Conservation (phyloP, 2,797 vertebrate genomes). For the Vireo griseus region DNA sequence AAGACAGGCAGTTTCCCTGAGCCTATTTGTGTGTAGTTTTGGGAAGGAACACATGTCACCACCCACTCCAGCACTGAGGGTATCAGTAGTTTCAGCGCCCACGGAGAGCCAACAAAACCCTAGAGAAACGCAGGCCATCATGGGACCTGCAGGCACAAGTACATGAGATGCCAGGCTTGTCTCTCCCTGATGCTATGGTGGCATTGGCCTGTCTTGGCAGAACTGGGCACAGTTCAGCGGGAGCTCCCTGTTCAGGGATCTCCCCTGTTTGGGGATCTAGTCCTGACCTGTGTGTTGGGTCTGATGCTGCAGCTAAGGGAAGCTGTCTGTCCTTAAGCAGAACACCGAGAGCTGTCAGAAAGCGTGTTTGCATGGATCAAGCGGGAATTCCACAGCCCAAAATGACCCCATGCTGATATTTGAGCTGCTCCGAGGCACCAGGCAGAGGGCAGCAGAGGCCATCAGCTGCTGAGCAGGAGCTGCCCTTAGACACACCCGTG, state of each 20-base stretch:
- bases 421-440: not conserved
- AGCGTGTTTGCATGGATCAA: accelerated
- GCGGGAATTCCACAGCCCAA: accelerated
- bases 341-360: not conserved
- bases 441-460: slow-evolving; percentile 42
- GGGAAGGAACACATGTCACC: not conserved
- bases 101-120: accelerated
- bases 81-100: not conserved
- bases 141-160: not conserved
- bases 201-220: not conserved
- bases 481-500: accelerated
- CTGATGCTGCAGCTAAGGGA: not conserved
- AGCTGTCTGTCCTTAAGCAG: not conserved
- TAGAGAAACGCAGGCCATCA: not conserved
- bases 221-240: not conserved
- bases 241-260: accelerated
- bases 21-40: not conserved
- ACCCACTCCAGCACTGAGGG: not conserved
- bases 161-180: not conserved
- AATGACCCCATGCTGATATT: accelerated
- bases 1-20: not conserved
- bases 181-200: accelerated
- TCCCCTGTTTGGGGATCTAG: accelerated
- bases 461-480: not conserved
- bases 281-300: not conserved